These are phyloP conservation scores for Hydrophis major DNA, from an alignment of 2,797 vertebrate genomes.

Conservation along the genomic window DNA sequence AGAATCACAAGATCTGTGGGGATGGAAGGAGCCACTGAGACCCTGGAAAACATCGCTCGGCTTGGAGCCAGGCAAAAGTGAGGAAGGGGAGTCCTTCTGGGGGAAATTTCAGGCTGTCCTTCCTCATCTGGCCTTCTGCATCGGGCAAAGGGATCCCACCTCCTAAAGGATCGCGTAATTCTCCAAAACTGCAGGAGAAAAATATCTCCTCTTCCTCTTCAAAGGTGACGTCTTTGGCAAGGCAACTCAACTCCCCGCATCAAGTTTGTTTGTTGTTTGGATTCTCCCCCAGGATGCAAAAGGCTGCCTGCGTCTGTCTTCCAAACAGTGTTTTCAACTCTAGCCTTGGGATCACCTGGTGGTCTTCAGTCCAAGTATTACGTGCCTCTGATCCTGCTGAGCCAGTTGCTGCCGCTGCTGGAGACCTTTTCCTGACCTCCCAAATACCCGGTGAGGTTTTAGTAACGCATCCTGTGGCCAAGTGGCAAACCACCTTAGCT, in stretches of 20 bases:
- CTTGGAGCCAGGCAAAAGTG: background rate
- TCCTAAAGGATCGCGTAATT: background rate
- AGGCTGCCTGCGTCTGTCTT: background rate
- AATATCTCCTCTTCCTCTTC: background rate
- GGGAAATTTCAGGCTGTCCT: background rate
- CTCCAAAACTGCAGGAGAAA: background rate
- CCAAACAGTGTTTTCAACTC: background rate
- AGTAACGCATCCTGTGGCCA: background rate
- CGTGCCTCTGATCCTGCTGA: background rate
- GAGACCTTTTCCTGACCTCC: background rate
- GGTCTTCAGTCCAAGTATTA: background rate
- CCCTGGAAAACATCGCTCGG: background rate
- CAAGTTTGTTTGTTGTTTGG: background rate
- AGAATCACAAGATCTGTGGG: background rate
- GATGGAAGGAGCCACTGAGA: background rate
- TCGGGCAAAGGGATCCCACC: background rate
- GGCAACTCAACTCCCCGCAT: background rate
- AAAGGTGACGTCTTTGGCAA: background rate
- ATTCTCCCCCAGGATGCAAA: background rate
- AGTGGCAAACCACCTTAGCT: background rate
- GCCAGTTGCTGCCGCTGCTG: background rate
- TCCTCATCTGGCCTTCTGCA: background rate
- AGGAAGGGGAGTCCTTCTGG: background rate
- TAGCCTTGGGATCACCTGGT: background rate
- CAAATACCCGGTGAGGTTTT: background rate